phyloP scores from a whole-genome alignment of 2,113 vertebrate species.

The Hippocampus mohnikei region DNA sequence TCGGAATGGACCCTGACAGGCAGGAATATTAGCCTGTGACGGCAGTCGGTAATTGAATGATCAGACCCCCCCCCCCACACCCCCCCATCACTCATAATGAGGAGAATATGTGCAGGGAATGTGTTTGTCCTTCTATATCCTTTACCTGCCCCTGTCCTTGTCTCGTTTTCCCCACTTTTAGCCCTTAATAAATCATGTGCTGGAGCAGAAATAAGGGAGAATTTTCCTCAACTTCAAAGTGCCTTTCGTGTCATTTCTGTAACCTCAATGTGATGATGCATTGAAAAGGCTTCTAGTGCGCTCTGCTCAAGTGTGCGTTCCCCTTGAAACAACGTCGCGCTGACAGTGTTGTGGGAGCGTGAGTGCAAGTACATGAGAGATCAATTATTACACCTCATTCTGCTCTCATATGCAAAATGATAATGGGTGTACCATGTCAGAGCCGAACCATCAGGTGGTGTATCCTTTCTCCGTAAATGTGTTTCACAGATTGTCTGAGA shows the following conservation, averaged over 20 bases:
- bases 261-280: constrained; percentile 72
- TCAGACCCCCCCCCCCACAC: constrained; percentile 51
- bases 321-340: constrained; percentile 57
- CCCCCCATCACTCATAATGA: constrained; percentile 67
- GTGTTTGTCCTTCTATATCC: constrained; percentile 72
- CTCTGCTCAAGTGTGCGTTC: constrained; percentile 47
- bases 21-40: constrained; percentile 81
- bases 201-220: constrained; percentile 61
- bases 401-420: constrained; percentile 72
- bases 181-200: constrained; percentile 72
- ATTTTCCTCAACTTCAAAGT: constrained; percentile 74
- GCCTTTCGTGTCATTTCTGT: constrained; percentile 69
- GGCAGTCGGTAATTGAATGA: constrained; percentile 82
- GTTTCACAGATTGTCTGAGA: constrained; percentile 70
- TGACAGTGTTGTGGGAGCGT: constrained; percentile 67
- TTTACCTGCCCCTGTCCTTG: constrained; percentile 48
- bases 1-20: constrained; percentile 81
- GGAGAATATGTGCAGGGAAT: constrained; percentile 82
- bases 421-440: constrained; percentile 72
- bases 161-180: constrained; percentile 25
- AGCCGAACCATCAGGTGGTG: constrained; percentile 61
- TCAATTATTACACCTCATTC: constrained; percentile 79
- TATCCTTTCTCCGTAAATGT: constrained; percentile 67
- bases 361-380: constrained; percentile 65
- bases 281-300: constrained; percentile 48